These are phyloP conservation scores for Cephus pulcher DNA, from an alignment of 2,888 invertebrate species.

Conservation along the genomic window DNA sequence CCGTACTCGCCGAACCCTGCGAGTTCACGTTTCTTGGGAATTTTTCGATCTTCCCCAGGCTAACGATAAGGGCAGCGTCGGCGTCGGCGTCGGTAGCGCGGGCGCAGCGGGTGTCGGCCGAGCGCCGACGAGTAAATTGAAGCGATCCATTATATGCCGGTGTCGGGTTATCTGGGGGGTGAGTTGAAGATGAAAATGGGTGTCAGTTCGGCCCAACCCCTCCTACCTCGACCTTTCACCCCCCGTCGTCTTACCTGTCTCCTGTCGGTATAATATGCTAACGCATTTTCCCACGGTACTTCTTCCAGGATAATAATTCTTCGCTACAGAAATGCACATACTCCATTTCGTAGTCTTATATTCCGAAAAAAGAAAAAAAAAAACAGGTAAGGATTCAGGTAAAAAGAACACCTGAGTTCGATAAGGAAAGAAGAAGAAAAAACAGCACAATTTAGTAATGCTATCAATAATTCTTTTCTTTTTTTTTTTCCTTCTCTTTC, in stretches of 20 bases:
- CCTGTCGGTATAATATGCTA: background rate
- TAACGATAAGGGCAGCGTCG: conserved; percentile 21
- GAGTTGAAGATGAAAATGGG: conserved; percentile 20
- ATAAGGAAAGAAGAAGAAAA: background rate
- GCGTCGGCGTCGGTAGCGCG: conserved; percentile 3
- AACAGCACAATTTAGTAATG: conserved; percentile 12
- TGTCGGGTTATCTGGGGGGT: conserved; percentile 39
- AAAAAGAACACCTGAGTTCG: background rate
- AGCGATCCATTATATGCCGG: conserved; percentile 55
- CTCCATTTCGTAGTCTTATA: conserved; percentile 4
- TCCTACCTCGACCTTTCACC: background rate
- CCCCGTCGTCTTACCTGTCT: background rate
- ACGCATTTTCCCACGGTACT: background rate
- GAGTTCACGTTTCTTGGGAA: conserved; percentile 19
- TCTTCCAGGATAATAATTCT: background rate
- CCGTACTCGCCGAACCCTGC: background rate
- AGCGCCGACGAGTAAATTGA: conserved; percentile 53
- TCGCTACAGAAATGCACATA: background rate
- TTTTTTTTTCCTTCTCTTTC: conserved; percentile 14
- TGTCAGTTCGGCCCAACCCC: conserved; percentile 11
- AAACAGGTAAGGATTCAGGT: conserved; percentile 10
- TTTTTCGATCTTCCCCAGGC: conserved; percentile 39
- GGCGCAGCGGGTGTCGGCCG: conserved; percentile 38
- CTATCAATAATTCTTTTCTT: conserved; percentile 20
- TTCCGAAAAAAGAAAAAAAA: conserved; percentile 8